Evolutionary conservation across 2,797 vertebrate species (phyloP).

Genomic region (Melanotaenia maccullochi): DNA sequence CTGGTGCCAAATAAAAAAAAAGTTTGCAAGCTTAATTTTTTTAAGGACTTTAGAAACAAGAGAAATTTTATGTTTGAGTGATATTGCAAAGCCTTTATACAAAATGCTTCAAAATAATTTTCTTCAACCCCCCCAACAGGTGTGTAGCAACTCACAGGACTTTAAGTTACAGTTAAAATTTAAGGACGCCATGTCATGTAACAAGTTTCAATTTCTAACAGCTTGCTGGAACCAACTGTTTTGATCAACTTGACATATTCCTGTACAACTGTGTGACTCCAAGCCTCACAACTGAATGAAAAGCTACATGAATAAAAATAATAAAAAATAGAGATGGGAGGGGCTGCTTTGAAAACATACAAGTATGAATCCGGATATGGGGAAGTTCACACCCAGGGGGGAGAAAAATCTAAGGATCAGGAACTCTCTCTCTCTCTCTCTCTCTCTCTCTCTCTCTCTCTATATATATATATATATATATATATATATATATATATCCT

Average conservation of each 20-base stretch:
- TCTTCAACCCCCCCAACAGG: slow-evolving; percentile 13
- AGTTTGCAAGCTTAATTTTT: slow-evolving; percentile 1
- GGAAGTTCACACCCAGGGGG: slow-evolving; percentile 47
- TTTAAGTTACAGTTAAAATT: slow-evolving; percentile 48
- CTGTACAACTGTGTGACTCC: slow-evolving; percentile 47
- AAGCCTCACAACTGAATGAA: slow-evolving; percentile 38
- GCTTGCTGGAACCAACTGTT: slow-evolving; percentile 20
- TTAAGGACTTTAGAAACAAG: slow-evolving; percentile 16
- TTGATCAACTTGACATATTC: slow-evolving; percentile 28
- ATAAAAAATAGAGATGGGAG: slow-evolving; percentile 30
- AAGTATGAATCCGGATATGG: slow-evolving; percentile 35
- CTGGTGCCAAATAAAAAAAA: slow-evolving; percentile 38
- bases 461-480: neutral
- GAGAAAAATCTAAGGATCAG: slow-evolving; percentile 29
- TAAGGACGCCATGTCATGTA: slow-evolving; percentile 41
- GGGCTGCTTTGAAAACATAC: slow-evolving; percentile 38
- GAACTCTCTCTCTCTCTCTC: slow-evolving; percentile 5
- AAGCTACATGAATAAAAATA: slow-evolving; percentile 60
- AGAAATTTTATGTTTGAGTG: slow-evolving; percentile 5
- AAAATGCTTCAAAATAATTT: slow-evolving; percentile 37
- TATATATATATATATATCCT: too few species aligned
- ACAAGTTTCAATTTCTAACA: slow-evolving; percentile 38
- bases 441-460: too few species aligned
- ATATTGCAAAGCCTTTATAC: slow-evolving; percentile 61
- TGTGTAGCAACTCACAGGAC: slow-evolving; percentile 39